Evolutionary conservation across 2,888 invertebrate species (phyloP).

Genomic region (Lordiphosa fenestrarum): DNA sequence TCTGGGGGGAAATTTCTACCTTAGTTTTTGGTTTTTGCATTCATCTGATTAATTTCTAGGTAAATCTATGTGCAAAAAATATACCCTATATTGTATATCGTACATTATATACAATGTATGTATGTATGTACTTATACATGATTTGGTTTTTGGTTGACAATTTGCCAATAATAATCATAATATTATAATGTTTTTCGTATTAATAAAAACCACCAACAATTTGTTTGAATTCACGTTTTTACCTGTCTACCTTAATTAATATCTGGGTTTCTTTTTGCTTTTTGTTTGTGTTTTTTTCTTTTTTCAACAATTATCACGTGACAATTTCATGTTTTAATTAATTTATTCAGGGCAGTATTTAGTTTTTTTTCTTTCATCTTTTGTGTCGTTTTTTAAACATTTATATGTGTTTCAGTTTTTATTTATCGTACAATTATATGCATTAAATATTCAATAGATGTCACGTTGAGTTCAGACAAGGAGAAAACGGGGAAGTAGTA

Average conservation of each 20-base stretch:
- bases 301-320: constrained; percentile 70
- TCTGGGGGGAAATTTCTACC: constrained; percentile 21
- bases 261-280: constrained; percentile 53
- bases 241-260: constrained; percentile 68
- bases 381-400: constrained; percentile 60
- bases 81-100: constrained; percentile 58
- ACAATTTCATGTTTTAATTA: constrained; percentile 67
- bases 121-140: constrained; percentile 48
- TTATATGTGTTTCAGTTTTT: constrained; percentile 46
- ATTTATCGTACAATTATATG: constrained; percentile 40
- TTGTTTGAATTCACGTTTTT: constrained; percentile 30
- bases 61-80: constrained; percentile 73
- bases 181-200: constrained; percentile 23
- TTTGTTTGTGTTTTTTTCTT: constrained; percentile 22
- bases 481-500: constrained; percentile 29
- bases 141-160: constrained; percentile 50
- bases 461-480: constrained; percentile 39
- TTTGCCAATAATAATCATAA: constrained; percentile 59
- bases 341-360: constrained; percentile 63
- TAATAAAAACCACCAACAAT: constrained; percentile 66
- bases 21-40: constrained; percentile 1
- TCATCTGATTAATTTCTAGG: constrained; percentile 46
- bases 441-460: constrained; percentile 58
- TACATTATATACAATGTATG: constrained; percentile 63
- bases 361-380: constrained; percentile 13